These are phyloP conservation scores for Dendrolimus kikuchii DNA, from an alignment of 1,140 invertebrate genomes.

Conservation along the genomic window DNA sequence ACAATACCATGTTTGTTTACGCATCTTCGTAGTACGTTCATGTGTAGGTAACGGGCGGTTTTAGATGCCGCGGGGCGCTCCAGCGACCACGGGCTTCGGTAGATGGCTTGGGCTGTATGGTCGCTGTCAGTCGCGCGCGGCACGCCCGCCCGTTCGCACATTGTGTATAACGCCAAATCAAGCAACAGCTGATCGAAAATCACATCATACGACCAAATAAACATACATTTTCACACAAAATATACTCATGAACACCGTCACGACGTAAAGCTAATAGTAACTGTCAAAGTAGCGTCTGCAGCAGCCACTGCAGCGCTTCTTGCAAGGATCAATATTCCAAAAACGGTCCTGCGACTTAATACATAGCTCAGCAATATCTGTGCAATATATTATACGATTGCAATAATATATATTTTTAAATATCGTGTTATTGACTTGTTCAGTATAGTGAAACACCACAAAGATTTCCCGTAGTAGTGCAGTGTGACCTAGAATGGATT, in stretches of 20 bases:
- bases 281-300: slow-evolving; percentile 11
- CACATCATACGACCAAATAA: slow-evolving; percentile 17
- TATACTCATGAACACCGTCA: slow-evolving; percentile 8
- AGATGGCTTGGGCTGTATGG: not conserved
- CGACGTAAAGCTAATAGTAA: slow-evolving; percentile 3
- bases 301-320: slow-evolving; percentile 10
- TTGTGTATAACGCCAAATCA: slow-evolving; percentile 15
- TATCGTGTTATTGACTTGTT: slow-evolving; percentile 25
- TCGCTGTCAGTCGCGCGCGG: slow-evolving; percentile 54
- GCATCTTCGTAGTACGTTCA: slow-evolving; percentile 50
- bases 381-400: slow-evolving; percentile 30
- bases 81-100: slow-evolving; percentile 1
- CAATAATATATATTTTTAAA: slow-evolving; percentile 20
- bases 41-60: slow-evolving; percentile 53
- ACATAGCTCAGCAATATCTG: slow-evolving; percentile 8
- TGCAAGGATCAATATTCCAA: slow-evolving; percentile 35
- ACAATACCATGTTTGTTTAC: slow-evolving; percentile 47
- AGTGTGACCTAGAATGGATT: slow-evolving; percentile 55
- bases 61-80: slow-evolving; percentile 36
- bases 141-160: slow-evolving; percentile 35
- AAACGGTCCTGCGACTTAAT: slow-evolving; percentile 12
- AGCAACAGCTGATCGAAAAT: slow-evolving; percentile 45
- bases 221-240: slow-evolving; percentile 27
- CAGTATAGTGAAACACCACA: slow-evolving; percentile 24
- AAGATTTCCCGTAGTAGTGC: slow-evolving; percentile 30